Base-by-base conservation (phyloP, 2,888 invertebrate genomes). In the Hypomecis punctinalis region DNA sequence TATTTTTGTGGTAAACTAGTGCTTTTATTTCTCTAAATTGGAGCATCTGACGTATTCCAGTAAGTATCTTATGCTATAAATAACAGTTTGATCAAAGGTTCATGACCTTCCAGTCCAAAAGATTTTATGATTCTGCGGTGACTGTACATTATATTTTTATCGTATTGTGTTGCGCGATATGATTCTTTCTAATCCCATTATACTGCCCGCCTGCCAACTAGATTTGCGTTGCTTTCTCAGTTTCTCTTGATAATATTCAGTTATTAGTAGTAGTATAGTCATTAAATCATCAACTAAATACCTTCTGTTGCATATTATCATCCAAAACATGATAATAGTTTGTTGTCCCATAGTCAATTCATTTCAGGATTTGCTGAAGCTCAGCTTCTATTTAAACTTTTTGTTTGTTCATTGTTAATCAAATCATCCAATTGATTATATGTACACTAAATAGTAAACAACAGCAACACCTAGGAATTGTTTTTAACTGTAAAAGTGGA, bases 101-200 rank as follows among this genome's bases (percentile, higher is more conserved):
- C 49, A 45, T 55, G 54, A 59, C 59, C 49, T 45, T 59, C 40
- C 52, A 39, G 23, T 8, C 40, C 40, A 10, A 33, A 52, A 52
- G 40, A 33, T 9, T 61, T 42, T 36, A 36, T 46, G 46, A 46
- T 33, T n/a, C 51, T 64, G 49, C 45, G 65, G 65, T 72, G 66
- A 72, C 69, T 67, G 58, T 54, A 59, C 59, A 54, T 35, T 49
- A 56, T 56, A 62, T 57, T 56, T 62, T 56, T 62, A 62, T 55
- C 62, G 45, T 46, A 48, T 54, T 23, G 11, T 48, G 37, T 39
- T 53, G 23, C 23, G 33, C 33, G 39, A 47, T 56, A 56, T 23
- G 33, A 23, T 33, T 47, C n/a, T 9, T 37, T n/a, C 45, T 56
- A 47, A 47, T 56, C 37, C 47, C 37, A 1, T 56, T 40, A 47